Conservation (phyloP, 2,113 vertebrate genomes). For the Zosterops borbonicus region DNA sequence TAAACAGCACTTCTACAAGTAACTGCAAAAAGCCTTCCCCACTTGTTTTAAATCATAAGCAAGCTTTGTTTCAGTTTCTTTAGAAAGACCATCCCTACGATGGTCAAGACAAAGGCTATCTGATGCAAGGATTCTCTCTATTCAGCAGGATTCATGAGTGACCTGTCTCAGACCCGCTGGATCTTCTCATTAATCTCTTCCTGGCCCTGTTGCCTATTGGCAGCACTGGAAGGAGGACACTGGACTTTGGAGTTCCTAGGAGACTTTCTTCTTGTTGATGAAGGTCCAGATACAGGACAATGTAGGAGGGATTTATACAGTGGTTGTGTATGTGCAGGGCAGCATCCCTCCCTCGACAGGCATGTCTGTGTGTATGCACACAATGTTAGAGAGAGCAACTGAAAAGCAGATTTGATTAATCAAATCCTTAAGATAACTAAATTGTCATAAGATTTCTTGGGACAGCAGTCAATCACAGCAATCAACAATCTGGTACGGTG, state of each 20-base stretch:
- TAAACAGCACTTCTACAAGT: background rate
- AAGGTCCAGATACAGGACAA: background rate
- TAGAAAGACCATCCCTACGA: background rate
- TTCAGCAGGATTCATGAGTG: background rate
- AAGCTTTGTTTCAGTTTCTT: background rate
- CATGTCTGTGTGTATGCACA: rapidly evolving
- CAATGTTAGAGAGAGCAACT: background rate
- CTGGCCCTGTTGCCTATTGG: background rate
- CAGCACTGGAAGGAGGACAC: background rate
- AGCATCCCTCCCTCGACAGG: background rate
- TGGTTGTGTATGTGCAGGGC: background rate
- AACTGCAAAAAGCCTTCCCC: background rate
- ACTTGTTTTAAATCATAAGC: background rate
- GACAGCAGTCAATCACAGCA: background rate
- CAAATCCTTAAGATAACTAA: background rate
- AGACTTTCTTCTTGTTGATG: background rate
- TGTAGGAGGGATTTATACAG: background rate
- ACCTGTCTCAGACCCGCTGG: background rate
- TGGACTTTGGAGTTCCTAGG: background rate
- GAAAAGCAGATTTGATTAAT: background rate
- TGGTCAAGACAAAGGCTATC: background rate
- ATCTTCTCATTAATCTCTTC: background rate
- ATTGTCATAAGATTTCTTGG: background rate
- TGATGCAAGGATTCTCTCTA: background rate
- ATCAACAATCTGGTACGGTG: rapidly evolving